Evolutionary conservation across 2,888 invertebrate genomes (phyloP), one percentile per base, ranked within the genome.

Genomic region (Coleophora flavipennella): DNA sequence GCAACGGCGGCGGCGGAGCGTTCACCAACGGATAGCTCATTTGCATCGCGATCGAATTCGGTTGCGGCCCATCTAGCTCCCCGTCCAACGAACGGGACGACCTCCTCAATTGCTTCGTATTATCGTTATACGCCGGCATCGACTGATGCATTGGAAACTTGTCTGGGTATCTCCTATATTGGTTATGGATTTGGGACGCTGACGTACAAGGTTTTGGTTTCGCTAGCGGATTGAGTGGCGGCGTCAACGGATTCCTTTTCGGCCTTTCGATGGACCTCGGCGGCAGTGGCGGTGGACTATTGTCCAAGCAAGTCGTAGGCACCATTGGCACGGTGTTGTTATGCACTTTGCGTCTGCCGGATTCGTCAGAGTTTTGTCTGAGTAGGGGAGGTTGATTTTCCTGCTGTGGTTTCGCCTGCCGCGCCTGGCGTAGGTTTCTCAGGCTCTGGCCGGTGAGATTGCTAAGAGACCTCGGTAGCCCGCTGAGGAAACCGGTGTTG

Each of bases 21-120:
- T 89, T 87, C 50, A 89, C 88, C 49, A 89, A 74, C 45, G 89
- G 89, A 50, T 89, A 89, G 55, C 83, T 87, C 88, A 89, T 86
- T 74, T 89, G 87, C 79, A 89, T 67, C 59, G 87, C 88, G 53
- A 89, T 88, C 43, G 90, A 88, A 71, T 90, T 89, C 1, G 85
- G 85, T 51, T 73, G 75, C 11, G 81, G 79, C 0, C 76, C 80
- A 0, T 80, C 83, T 53, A 75, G 40, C 39, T 74, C 77, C 0
- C 74, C 76, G 33, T 81, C 83, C 52, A 83, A 37, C 9, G 83
- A 83, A 11, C 73, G 73, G 9, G 79, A 73, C n/a, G 80, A 79
- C 42, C 69, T 49, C 13, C 74, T 44, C 50, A 77, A 59, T 47
- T 62, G 59, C 46, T 49, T 56, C 47, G 51, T 42, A 43, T 43